A percentile compares a stretch with the other conserved stretches of the same genome.
Evolutionary conservation across 2,888 invertebrate genomes (phyloP).

Genomic region (Lepidochrysops patricia): DNA sequence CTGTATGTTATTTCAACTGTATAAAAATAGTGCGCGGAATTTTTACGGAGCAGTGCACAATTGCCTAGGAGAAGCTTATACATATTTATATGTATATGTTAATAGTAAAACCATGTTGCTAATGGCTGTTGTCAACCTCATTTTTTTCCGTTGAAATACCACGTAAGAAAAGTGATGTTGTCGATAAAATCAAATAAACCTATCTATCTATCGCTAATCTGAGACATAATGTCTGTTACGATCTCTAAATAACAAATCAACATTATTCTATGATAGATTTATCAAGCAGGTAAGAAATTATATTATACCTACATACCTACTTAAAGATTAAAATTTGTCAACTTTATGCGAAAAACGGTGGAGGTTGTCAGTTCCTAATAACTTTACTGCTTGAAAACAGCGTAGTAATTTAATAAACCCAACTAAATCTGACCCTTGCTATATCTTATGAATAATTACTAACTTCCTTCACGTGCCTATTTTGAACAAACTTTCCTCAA

Average conservation of each 20-base stretch:
- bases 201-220: no score
- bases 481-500: background rate
- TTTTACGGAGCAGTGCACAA: background rate
- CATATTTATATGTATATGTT: background rate
- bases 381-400: background rate
- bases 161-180: no score
- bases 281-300: no score
- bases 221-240: no score
- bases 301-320: no score
- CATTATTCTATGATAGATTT: no score
- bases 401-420: background rate
- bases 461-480: background rate
- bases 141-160: no score
- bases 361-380: background rate
- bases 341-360: background rate
- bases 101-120: no score
- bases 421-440: background rate
- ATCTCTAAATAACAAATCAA: no score
- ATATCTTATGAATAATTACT: background rate
- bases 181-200: no score
- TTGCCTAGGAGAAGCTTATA: background rate
- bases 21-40: background rate
- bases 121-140: no score
- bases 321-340: background rate
- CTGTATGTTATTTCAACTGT: no score